phyloP scores from a whole-genome alignment of 1,140 invertebrate species.

The Cydia pomonella region DNA sequence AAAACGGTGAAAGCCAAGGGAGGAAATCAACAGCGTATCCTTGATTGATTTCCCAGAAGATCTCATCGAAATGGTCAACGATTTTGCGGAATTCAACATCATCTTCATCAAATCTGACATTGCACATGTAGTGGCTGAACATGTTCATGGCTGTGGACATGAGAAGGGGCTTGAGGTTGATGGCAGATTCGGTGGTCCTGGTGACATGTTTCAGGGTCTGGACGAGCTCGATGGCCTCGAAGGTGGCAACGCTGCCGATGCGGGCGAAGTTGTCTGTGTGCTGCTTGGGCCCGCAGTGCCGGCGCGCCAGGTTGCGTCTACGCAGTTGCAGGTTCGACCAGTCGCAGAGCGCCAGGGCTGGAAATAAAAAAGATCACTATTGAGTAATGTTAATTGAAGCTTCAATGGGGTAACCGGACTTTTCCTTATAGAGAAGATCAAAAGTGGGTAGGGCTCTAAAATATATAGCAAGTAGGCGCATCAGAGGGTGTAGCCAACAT shows the following conservation, averaged over 20 bases:
- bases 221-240: slow-evolving; percentile 83
- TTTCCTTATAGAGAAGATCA: no score
- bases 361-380: slow-evolving; percentile 63
- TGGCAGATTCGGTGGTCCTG: slow-evolving; percentile 50
- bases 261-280: slow-evolving; percentile 86
- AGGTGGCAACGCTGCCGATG: slow-evolving; percentile 83
- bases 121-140: slow-evolving; percentile 93
- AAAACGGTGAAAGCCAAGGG: slow-evolving; percentile 90
- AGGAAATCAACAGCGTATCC: slow-evolving; percentile 94
- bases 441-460: no score
- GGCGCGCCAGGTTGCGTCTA: slow-evolving; percentile 87
- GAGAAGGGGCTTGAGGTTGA: slow-evolving; percentile 80
- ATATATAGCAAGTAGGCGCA: no score
- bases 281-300: slow-evolving; percentile 88
- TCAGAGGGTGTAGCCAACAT: no score
- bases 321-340: slow-evolving; percentile 91
- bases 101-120: slow-evolving; percentile 85
- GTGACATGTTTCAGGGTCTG: slow-evolving; percentile 73
- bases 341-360: slow-evolving; percentile 92
- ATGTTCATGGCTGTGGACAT: slow-evolving; percentile 89
- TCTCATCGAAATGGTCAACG: slow-evolving; percentile 88
- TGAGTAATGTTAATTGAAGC: slow-evolving; percentile 3
- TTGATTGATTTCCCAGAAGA: slow-evolving; percentile 95
- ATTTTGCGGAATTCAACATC: slow-evolving; percentile 85
- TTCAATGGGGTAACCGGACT: neutral